Base-by-base conservation (phyloP, 2,888 invertebrate genomes). In the Cephus spinipes region DNA sequence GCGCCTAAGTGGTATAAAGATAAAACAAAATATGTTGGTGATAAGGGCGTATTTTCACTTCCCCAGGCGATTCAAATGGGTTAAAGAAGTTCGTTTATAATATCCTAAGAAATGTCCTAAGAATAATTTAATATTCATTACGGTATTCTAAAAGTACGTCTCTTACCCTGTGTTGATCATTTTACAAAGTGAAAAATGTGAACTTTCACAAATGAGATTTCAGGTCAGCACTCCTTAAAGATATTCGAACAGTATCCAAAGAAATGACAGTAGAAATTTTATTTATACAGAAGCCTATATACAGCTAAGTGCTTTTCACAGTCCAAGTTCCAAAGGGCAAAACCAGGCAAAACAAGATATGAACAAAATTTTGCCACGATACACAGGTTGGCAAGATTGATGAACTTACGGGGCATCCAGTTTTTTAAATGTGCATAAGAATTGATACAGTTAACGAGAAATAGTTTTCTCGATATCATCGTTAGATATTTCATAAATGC, bases 131-230 rank as follows among this genome's bases (percentile, higher is more conserved):
- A 23, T 2, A 1, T 23, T 23, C 23, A 23, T 15, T 9, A 32
- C 0, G 23, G 30, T 11, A 9, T 31, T 23, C 30, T 1, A 30
- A 15, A 71, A 30, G 2, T 74, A 74, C 11, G 9, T n/a, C 23
- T 32, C 74, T 76, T 78, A 83, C 83, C 83, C 83, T 75, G 83
- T 81, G 74, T 83, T 83, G 69, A 83, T 83, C 83, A 83, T 83
- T 40, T 82, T 83, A 75, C 23, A 32, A 69, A 30, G 36, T 33
- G 1, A 73, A 81, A 77, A 78, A 34, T 74, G 73, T 79, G 79
- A 79, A 55, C 55, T 55, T 55, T 55, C 55, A 55, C 55, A 23
- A 55, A 23, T 40, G 2, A 40, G 0, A 40, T 15, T 15, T 9
- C 9, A 55, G 23, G 23, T 55, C 23, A 9, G 55, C 55, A 23